Conservation (phyloP, 2,113 vertebrate genomes). For the Todiramphus chloris region DNA sequence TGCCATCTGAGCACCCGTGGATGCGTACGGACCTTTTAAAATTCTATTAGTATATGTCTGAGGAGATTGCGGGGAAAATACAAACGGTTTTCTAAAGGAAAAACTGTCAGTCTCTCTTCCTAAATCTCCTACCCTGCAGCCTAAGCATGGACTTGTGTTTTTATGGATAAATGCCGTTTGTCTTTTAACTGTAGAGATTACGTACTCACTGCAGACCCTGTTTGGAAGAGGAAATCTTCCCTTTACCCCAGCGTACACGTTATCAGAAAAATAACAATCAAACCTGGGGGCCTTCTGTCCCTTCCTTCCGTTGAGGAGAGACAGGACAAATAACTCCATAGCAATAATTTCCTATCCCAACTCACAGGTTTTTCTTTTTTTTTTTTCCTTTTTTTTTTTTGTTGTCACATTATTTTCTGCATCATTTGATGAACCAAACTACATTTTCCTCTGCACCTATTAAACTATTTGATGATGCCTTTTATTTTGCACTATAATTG, state of each 20-base stretch:
- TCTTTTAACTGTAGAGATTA: constrained; percentile 56
- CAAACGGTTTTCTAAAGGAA: constrained; percentile 36
- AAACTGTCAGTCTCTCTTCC: constrained; percentile 14
- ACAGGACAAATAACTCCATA: background rate
- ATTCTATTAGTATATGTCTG: constrained; percentile 54
- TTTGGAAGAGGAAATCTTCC: constrained; percentile 38
- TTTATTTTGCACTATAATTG: constrained; percentile 80
- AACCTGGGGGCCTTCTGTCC: background rate
- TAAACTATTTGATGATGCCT: constrained; percentile 77
- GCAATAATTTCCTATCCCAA: constrained; percentile 32
- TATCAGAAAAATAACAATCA: constrained; percentile 41
- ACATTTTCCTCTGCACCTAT: constrained; percentile 75
- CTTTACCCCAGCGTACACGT: constrained; percentile 7
- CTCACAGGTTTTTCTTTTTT: background rate
- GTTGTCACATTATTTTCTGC: constrained; percentile 77
- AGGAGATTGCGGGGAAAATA: constrained; percentile 1
- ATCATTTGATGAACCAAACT: constrained; percentile 75
- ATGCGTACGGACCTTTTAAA: constrained; percentile 49
- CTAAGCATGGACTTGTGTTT: constrained; percentile 31
- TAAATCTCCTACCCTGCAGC: constrained; percentile 39
- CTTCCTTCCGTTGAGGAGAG: background rate
- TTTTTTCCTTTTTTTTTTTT: background rate
- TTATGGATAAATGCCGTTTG: constrained; percentile 37
- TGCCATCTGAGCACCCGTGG: background rate
- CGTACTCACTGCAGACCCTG: background rate